Evolutionary conservation across 2,888 invertebrate species (phyloP).

Genomic region (Scaptomyza tumidula): DNA sequence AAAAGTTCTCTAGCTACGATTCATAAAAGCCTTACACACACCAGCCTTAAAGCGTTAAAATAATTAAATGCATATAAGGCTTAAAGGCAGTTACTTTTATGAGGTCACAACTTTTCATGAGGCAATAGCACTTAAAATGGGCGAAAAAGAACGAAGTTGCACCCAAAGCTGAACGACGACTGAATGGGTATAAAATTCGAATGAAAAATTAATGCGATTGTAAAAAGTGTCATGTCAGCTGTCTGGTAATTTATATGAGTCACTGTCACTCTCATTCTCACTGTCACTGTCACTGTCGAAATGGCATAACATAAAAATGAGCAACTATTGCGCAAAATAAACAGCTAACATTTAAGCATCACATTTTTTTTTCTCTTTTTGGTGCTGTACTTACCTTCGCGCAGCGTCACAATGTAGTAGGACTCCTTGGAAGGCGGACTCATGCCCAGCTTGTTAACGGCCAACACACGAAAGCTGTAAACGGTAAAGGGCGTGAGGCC

Average conservation of each 20-base stretch:
- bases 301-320: slow-evolving; percentile 53
- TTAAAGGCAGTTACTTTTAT: slow-evolving; percentile 52
- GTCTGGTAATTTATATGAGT: slow-evolving; percentile 53
- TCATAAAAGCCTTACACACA: slow-evolving; percentile 21
- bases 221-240: slow-evolving; percentile 72
- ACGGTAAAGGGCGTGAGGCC: slow-evolving; percentile 90
- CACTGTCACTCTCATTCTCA: slow-evolving; percentile 5
- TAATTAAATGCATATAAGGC: slow-evolving; percentile 66
- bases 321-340: slow-evolving; percentile 14
- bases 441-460: slow-evolving; percentile 89
- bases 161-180: slow-evolving; percentile 16
- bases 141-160: slow-evolving; percentile 46
- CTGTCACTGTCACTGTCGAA: slow-evolving; percentile 13
- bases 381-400: slow-evolving; percentile 88
- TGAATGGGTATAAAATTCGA: slow-evolving; percentile 56
- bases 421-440: slow-evolving; percentile 89
- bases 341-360: not conserved
- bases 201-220: slow-evolving; percentile 79
- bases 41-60: slow-evolving; percentile 55
- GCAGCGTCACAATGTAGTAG: slow-evolving; percentile 90
- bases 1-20: not conserved
- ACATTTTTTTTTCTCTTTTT: not conserved
- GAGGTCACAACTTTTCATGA: slow-evolving; percentile 62
- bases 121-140: slow-evolving; percentile 49
- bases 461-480: slow-evolving; percentile 90